A percentile compares a stretch with the other conserved stretches of the same genome.
Evolutionary conservation across 53 echinoderm and acorn worm genomes (phyloP).

Genomic region (Patiria pectinifera): DNA sequence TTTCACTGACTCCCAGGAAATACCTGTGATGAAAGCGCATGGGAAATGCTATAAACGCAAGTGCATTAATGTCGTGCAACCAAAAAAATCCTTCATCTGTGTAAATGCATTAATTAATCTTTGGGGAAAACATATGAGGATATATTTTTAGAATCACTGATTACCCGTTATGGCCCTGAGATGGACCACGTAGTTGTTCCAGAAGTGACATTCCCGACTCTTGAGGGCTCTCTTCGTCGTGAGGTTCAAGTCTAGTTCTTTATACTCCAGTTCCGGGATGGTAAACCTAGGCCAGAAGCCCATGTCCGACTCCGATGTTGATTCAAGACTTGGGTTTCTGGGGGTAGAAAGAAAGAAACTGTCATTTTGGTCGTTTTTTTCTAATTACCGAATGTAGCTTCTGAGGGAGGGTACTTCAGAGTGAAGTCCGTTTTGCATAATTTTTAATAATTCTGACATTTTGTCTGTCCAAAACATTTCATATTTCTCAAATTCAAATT

Average conservation of each 20-base stretch:
- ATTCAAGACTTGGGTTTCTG: neutral
- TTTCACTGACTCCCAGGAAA: neutral
- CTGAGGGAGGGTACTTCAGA: too few relatives aligned
- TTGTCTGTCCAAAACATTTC: too few relatives aligned
- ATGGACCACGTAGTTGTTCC: slow-evolving; percentile 57
- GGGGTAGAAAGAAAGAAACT: too few relatives aligned
- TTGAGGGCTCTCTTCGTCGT: slow-evolving; percentile 46
- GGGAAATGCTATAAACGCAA: too few relatives aligned
- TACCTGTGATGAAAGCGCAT: too few relatives aligned
- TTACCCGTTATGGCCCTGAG: slow-evolving; percentile 35
- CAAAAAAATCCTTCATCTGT: neutral
- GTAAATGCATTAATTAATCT: neutral
- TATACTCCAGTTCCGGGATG: slow-evolving; percentile 28
- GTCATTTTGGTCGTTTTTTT: too few relatives aligned
- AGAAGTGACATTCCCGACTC: slow-evolving; percentile 64
- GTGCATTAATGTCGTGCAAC: too few relatives aligned
- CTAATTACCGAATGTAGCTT: too few relatives aligned
- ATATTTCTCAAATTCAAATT: too few relatives aligned
- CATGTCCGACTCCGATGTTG: neutral
- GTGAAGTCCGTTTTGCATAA: too few relatives aligned
- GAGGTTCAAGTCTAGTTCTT: slow-evolving; percentile 18
- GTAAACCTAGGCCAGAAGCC: slow-evolving; percentile 29
- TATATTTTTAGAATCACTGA: neutral
- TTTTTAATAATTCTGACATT: too few relatives aligned
- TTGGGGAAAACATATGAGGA: too few relatives aligned